These are phyloP conservation scores for Sturnira hondurensis DNA, from an alignment of 2,113 vertebrate species.

Conservation along the genomic window DNA sequence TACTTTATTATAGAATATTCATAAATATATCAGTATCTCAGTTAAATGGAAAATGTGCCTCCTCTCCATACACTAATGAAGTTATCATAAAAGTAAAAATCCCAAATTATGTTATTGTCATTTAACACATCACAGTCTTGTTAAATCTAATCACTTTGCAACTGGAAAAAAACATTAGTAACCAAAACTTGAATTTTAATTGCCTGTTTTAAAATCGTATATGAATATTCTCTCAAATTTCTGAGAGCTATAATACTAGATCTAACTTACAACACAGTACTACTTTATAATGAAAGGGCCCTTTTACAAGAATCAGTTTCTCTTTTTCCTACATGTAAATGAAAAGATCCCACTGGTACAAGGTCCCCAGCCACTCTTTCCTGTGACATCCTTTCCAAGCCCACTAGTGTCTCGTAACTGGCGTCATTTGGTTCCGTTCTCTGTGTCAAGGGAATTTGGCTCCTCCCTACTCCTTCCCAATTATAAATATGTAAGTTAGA, in stretches of 20 bases:
- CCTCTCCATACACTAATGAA: not conserved
- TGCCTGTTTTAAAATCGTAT: not conserved
- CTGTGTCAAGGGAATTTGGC: conserved; percentile 64
- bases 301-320: not conserved
- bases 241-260: not conserved
- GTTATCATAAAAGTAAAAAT: not conserved
- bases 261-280: not conserved
- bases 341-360: not conserved
- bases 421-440: conserved; percentile 57
- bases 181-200: not conserved
- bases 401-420: conserved; percentile 62
- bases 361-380: conserved; percentile 58
- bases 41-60: not conserved
- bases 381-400: conserved; percentile 69
- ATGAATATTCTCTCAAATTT: not conserved
- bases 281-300: not conserved
- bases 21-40: not conserved
- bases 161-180: not conserved
- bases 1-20: not conserved
- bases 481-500: conserved; percentile 77
- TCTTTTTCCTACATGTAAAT: not conserved
- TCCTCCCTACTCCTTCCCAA: conserved; percentile 64
- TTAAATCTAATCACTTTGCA: not conserved
- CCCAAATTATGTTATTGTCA: not conserved
- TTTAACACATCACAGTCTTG: not conserved